Base-by-base conservation (phyloP, 2,797 vertebrate species). In the Crenuchus spilurus region DNA sequence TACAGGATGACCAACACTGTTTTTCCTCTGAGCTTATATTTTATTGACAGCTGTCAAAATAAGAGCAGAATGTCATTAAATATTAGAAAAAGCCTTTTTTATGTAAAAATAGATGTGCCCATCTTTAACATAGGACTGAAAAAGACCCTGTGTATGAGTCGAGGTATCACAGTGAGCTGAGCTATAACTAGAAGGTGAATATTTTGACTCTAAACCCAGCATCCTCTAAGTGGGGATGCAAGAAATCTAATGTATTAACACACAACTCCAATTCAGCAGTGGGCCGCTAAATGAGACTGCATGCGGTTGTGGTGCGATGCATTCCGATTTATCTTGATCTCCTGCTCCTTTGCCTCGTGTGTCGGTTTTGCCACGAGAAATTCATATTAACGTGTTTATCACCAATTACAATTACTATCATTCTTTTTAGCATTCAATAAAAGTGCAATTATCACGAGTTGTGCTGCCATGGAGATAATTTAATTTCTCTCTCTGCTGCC, bases 341-440 rank as follows among this genome's bases (percentile, higher is more conserved):
- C 35, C 1, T 61, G 78, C 75, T 55, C 52, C 75, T 84, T 73
- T 76, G 76, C 16, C 64, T 70, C 22, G 68, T 35, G 49, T 58
- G 57, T 76, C 79, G 46, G 20, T 70, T 70, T 76, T 44, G 82
- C 79, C 14, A 75, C 81, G 35, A 82, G 75, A 87, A 83, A 80
- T 74, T 70, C 80, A 82, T 84, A 86, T 85, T 87, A 85, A 84
- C 81, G 72, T 83, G 87, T 88, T 86, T 83, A 85, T 86, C 81
- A 77, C 83, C 79, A 85, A 88, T 88, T 87, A 82, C 63, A 87
- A 86, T 88, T 77, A 86, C 82, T 69, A 85, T 83, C 80, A 83
- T 84, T 86, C 85, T 77, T 83, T 64, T 65, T 70, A 81, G 46
- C 16, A 35, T 75, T 85, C 80, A 61, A 60, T 78, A 72, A 89